A percentile compares a stretch with the other conserved stretches of the same genome.
Evolutionary conservation across 2,797 vertebrate species (phyloP).

Genomic region (Bovichtus variegatus): DNA sequence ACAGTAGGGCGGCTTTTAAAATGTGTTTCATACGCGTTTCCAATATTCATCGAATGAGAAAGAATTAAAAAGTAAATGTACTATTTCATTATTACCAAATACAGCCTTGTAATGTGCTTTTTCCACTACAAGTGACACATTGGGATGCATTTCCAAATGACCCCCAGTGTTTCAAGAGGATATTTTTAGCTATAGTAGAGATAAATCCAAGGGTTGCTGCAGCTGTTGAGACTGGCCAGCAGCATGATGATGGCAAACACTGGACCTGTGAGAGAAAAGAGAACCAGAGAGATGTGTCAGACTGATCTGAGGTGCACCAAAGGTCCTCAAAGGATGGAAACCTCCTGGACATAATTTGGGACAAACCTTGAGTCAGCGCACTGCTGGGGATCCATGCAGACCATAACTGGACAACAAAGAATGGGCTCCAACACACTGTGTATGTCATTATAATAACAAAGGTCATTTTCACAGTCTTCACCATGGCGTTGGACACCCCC

Average conservation of each 20-base stretch:
- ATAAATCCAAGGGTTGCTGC: conserved; percentile 91
- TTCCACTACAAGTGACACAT: too few relatives aligned
- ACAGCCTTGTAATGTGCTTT: too few relatives aligned
- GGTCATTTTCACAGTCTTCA: conserved; percentile 93
- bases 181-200: conserved; percentile 84
- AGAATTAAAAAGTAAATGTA: too few relatives aligned
- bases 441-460: conserved; percentile 91
- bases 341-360: background rate
- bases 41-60: too few relatives aligned
- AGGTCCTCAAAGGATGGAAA: too few relatives aligned
- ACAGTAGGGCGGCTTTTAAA: too few relatives aligned
- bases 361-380: conserved; percentile 85
- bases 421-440: conserved; percentile 90
- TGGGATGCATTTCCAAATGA: too few relatives aligned
- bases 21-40: too few relatives aligned
- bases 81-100: too few relatives aligned
- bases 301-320: background rate
- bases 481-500: conserved; percentile 89
- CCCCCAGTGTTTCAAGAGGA: too few relatives aligned
- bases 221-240: conserved; percentile 90
- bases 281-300: background rate
- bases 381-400: conserved; percentile 89
- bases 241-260: conserved; percentile 89
- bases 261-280: conserved; percentile 75
- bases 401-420: conserved; percentile 93